A percentile compares a stretch with the other conserved stretches of the same genome.
phyloP scores from a whole-genome alignment of 2,113 vertebrate species.

The Symphodus melops region DNA sequence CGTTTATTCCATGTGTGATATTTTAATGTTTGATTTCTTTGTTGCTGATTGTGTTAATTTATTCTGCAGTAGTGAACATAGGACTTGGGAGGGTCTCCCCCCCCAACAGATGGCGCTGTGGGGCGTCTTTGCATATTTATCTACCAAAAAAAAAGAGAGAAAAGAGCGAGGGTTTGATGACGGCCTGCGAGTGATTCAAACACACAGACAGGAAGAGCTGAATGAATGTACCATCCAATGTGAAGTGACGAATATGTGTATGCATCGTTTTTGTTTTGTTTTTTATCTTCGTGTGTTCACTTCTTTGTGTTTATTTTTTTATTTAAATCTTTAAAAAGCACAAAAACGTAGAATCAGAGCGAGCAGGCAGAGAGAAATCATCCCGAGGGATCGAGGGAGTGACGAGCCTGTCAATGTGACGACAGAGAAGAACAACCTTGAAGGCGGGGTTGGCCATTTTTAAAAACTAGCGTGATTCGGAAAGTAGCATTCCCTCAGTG shows the following conservation, averaged over 20 bases:
- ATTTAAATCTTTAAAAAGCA: constrained; percentile 66
- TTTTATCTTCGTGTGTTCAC: constrained; percentile 33
- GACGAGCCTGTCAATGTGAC: background rate
- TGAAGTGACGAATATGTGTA: constrained; percentile 76
- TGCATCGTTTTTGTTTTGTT: constrained; percentile 22
- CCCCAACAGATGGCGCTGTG: constrained; percentile 41
- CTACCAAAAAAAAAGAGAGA: constrained; percentile 22
- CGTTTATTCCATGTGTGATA: constrained; percentile 31
- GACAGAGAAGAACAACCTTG: background rate
- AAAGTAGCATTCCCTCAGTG: too few species aligned
- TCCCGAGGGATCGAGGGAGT: background rate
- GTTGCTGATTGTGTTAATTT: constrained; percentile 70
- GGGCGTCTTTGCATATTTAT: background rate
- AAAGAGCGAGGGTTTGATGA: background rate
- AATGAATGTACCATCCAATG: constrained; percentile 84
- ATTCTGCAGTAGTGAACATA: constrained; percentile 53
- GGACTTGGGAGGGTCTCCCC: constrained; percentile 1
- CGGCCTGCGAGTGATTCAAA: constrained; percentile 3
- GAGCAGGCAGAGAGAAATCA: background rate
- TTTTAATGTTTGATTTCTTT: constrained; percentile 38
- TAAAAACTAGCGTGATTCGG: too few species aligned
- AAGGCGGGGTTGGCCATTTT: too few species aligned
- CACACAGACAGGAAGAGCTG: constrained; percentile 12
- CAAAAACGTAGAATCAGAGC: constrained; percentile 58
- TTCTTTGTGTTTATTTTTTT: constrained; percentile 25